These are phyloP conservation scores for Macrocentrus cingulum DNA, from an alignment of 1,140 invertebrate species.

Conservation along the genomic window DNA sequence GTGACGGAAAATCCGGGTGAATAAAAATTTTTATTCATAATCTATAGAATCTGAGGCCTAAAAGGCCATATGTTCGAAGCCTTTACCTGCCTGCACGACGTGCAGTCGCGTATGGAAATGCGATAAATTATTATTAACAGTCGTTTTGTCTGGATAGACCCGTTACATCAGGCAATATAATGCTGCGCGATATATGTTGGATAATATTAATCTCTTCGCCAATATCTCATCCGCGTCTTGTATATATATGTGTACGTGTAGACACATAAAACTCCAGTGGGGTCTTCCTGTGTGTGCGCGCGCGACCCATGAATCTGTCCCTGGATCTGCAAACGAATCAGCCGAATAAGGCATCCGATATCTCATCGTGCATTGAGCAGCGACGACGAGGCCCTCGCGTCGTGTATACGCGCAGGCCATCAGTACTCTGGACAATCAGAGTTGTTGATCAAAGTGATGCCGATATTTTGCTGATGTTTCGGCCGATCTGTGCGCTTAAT, in stretches of 20 bases:
- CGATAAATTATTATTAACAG: conserved; percentile 24
- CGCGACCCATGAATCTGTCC: conserved; percentile 15
- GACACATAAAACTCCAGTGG: too few species aligned
- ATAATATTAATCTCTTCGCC: conserved; percentile 22
- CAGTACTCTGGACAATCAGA: conserved; percentile 3
- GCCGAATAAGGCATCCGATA: conserved; percentile 12
- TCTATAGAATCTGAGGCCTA: neutral
- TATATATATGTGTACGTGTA: neutral
- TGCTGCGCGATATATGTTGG: conserved; percentile 9
- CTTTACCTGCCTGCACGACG: neutral
- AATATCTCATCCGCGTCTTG: conserved; percentile 15
- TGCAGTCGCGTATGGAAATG: conserved; percentile 1
- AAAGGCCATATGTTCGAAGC: conserved; percentile 7
- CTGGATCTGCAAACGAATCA: conserved; percentile 12
- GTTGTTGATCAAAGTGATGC: conserved; percentile 17
- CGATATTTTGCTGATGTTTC: neutral
- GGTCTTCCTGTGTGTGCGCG: too few species aligned
- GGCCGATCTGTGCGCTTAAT: too few species aligned
- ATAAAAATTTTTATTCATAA: neutral
- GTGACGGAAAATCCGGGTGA: neutral
- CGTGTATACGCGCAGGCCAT: neutral
- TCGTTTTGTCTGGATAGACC: conserved; percentile 10
- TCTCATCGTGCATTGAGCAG: conserved; percentile 12
- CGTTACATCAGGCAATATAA: neutral
- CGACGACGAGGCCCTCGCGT: neutral